Conservation (phyloP, 2,888 invertebrate species). For the Coenonympha glycerion region DNA sequence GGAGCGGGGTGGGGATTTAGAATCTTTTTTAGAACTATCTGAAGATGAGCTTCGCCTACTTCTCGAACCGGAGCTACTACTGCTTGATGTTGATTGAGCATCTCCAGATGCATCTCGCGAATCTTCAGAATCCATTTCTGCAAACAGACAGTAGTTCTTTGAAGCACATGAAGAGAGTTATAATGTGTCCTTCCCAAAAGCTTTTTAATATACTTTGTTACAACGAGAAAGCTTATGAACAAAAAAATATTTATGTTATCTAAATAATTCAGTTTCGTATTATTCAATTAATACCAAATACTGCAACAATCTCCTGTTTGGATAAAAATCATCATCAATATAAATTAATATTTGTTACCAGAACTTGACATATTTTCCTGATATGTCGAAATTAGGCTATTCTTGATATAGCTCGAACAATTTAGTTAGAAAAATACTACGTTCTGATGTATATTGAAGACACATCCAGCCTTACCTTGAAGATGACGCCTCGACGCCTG, state of each 20-base stretch:
- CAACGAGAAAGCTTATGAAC: constrained; percentile 4
- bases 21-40: constrained; percentile 56
- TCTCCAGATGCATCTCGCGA: constrained; percentile 70
- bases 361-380: constrained; percentile 12
- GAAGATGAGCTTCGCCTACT: constrained; percentile 65
- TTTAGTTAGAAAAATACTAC: constrained; percentile 52
- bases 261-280: not conserved
- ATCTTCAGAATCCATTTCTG: constrained; percentile 79
- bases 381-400: constrained; percentile 15
- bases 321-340: not conserved
- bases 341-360: constrained; percentile 1
- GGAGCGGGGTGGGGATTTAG: constrained; percentile 51
- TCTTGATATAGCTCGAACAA: constrained; percentile 14
- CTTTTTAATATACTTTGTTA: constrained; percentile 3
- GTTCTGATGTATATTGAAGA: constrained; percentile 71
- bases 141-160: constrained; percentile 33
- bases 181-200: constrained; percentile 7
- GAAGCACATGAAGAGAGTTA: not conserved
- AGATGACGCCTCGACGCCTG: constrained; percentile 72
- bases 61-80: constrained; percentile 68
- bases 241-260: not conserved
- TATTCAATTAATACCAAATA: not conserved
- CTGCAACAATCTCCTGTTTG: not conserved
- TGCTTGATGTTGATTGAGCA: constrained; percentile 64
- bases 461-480: constrained; percentile 76